Base-by-base conservation (phyloP, 2,888 invertebrate genomes). In the Pterobdella sp. region DNA sequence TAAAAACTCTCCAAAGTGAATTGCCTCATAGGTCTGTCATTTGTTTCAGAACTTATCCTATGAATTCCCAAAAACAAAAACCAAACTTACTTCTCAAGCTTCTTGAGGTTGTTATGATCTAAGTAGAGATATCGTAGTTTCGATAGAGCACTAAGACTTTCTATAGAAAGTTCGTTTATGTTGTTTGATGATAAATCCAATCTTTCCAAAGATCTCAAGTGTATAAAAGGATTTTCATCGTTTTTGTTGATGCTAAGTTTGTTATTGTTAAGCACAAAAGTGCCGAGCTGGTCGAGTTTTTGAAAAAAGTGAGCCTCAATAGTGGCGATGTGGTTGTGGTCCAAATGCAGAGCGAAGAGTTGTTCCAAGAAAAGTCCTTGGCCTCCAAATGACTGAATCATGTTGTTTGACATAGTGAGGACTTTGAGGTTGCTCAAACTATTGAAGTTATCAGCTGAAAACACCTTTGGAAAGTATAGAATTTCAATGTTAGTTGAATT, bases 361-460 rank as follows among this genome's bases (percentile, higher is more conserved):
- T 68, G 73, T n/a, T 60, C 56, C 7, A 77, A 71, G n/a, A 74
- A 76, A 22, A 77, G 75, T 2, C 75, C 75, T 14, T 71, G 72
- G 22, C 29, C 64, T 42, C 52, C 65, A n/a, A 77, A 60, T n/a
- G 36, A 75, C 26, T 63, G 67, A 65, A 77, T 66, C 22, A 74
- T 69, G 66, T 77, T 77, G 36, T 69, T 67, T 66, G 76, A 74
- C 49, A 77, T 71, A 29, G 75, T 77, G n/a, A 77, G 71, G n/a
- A 77, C 76, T 37, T 76, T 77, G 26, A 77, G 75, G 66, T 74
- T 74, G 52, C 35, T 37, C 32, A 75, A n/a, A 60, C 74, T 36
- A 29, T 70, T 35, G 68, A 77, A 76, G 14, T 68, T 74, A 36
- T 77, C 72, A 1, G 73, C 49, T 36, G 64, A 35, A 18, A 77